Percentiles rank a stretch among this genome's conserved stretches.
Evolutionary conservation across 2,113 vertebrate genomes (phyloP).

Genomic region (Echinops telfairi): DNA sequence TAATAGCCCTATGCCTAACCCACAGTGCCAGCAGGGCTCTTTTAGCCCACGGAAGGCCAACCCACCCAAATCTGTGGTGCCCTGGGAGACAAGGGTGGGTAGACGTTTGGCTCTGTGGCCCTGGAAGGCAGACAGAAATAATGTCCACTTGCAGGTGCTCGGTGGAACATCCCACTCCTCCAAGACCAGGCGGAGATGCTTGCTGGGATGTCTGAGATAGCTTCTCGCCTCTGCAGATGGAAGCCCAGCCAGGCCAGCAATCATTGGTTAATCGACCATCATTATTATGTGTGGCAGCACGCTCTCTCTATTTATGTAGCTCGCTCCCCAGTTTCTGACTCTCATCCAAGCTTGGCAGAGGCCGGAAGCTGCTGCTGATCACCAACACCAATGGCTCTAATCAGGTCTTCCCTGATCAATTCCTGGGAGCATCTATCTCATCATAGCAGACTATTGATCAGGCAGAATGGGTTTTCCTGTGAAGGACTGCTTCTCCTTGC

Average conservation of each 20-base stretch:
- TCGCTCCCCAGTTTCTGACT: rapidly evolving
- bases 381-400: rapidly evolving
- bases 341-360: not conserved
- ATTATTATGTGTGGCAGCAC: not conserved
- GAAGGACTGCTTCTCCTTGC: not conserved
- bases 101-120: not conserved
- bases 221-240: not conserved
- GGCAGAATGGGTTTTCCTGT: not conserved
- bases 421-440: not conserved
- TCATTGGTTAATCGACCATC: not conserved
- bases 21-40: rapidly evolving
- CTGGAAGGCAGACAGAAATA: not conserved
- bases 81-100: not conserved
- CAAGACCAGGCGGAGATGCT: not conserved
- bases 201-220: not conserved
- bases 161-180: not conserved
- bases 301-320: not conserved
- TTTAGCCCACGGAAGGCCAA: not conserved
- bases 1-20: not conserved
- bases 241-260: not conserved
- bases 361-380: not conserved
- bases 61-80: not conserved
- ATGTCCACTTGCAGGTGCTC: rapidly evolving
- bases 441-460: not conserved
- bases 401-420: not conserved